Evolutionary conservation across 1,140 invertebrate genomes (phyloP), one percentile per base, ranked within the genome.

Genomic region (Drosophila paulistorum): DNA sequence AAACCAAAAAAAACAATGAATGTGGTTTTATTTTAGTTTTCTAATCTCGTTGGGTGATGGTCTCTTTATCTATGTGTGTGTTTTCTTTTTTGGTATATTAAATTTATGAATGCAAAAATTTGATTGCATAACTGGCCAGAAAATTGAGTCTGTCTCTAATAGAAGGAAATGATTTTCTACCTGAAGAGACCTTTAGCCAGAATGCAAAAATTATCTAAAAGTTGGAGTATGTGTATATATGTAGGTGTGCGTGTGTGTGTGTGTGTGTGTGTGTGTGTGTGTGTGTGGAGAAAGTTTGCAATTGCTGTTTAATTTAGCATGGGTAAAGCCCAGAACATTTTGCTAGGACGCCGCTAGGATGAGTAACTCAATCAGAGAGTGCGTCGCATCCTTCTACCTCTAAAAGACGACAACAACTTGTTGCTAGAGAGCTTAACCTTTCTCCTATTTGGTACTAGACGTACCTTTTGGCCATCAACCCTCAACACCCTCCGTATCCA

Each of bases 271-370:
- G 6, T 7, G 37, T 57, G 14, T 58, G 35, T 45, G 33, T 59
- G 39, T 30, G 11, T 58, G 57, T 55, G 75, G 48, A 57, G 75
- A 90, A 89, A 77, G 87, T 89, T 89, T 73, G 77, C 85, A 90
- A 89, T 89, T 89, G 84, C 84, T 89, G 84, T 89, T 89, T 78
- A 89, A 89, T 89, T 89, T 89, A 71, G 77, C 84, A 81, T 84
- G 74, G 42, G 55, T 65, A 76, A 57, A 42, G 58, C 26, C 67
- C 72, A 72, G 65, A 37, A 65, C 10, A 39, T 45, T 51, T 37
- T 37, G 35, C 5, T 37, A 37, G 7, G 64, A 30, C 6, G 30
- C 30, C 30, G 6, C 30, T 45, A 42, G 35, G 51, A 64, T 58
- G 63, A 65, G 76, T 86, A 86, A 86, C 82, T 86, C 82, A 86